Conservation (phyloP, 2,797 vertebrate species). For the Pseudochirops cupreus region DNA sequence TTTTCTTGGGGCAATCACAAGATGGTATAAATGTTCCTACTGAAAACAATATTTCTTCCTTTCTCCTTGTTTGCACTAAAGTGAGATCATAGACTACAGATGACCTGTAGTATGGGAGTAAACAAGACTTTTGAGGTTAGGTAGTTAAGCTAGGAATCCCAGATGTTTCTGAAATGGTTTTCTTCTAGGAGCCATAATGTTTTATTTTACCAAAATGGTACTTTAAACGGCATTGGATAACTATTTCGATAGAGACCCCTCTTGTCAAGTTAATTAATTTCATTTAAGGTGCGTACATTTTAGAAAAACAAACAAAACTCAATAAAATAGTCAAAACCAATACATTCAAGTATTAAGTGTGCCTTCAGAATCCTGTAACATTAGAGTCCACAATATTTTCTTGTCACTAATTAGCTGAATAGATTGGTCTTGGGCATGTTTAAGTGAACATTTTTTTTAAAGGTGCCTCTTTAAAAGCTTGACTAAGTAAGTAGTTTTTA, state of each 20-base stretch:
- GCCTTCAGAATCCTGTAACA: conserved; percentile 22
- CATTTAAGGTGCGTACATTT: conserved; percentile 5
- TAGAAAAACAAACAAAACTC: not conserved
- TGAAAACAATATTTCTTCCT: conserved; percentile 34
- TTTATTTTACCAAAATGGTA: conserved; percentile 25
- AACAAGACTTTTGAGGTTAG: conserved; percentile 24
- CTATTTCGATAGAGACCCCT: conserved; percentile 12
- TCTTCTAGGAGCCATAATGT: conserved; percentile 37
- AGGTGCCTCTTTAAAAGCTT: not conserved
- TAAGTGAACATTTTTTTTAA: not conserved
- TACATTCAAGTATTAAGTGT: conserved; percentile 13
- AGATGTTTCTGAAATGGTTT: conserved; percentile 33
- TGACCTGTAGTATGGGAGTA: conserved; percentile 48
- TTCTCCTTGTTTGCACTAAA: conserved; percentile 46
- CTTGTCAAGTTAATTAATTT: conserved; percentile 49
- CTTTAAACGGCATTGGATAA: not conserved
- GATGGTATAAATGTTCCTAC: not conserved
- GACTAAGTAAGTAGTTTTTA: not conserved
- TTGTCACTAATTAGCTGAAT: not conserved
- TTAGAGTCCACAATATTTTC: not conserved
- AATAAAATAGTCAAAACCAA: not conserved
- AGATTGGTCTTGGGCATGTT: not conserved
- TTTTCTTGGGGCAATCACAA: conserved; percentile 44
- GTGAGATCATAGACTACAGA: conserved; percentile 26
- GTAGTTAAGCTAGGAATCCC: conserved; percentile 35